Conservation (phyloP, 2,797 vertebrate species). For the Spinibarbus caldwelli region DNA sequence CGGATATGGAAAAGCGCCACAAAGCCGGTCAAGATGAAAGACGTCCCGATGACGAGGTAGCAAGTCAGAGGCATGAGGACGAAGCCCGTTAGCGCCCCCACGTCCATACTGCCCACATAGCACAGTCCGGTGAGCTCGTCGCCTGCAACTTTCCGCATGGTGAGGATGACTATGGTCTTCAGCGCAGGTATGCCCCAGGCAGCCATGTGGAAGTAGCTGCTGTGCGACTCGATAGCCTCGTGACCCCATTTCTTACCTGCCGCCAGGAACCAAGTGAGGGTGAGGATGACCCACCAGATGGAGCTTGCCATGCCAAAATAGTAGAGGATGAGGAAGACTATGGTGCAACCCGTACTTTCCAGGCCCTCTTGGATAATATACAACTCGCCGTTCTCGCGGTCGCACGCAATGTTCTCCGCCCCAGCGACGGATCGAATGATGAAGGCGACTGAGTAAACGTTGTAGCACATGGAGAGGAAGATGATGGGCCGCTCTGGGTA, state of each 20-base stretch:
- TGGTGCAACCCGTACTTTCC: slow-evolving; percentile 95
- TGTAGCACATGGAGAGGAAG: slow-evolving; percentile 99
- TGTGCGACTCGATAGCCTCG: slow-evolving; percentile 96
- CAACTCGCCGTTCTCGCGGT: slow-evolving; percentile 90
- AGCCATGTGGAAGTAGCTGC: slow-evolving; percentile 98
- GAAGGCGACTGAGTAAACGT: slow-evolving; percentile 95
- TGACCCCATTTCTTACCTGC: slow-evolving; percentile 99
- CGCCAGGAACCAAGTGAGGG: slow-evolving; percentile 97
- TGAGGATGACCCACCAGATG: slow-evolving; percentile 98
- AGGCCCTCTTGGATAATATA: slow-evolving; percentile 97
- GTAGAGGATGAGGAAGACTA: slow-evolving; percentile 97
- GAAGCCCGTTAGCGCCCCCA: slow-evolving; percentile 89
- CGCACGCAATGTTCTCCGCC: slow-evolving; percentile 93
- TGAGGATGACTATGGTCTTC: slow-evolving; percentile 95
- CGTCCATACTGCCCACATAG: slow-evolving; percentile 93
- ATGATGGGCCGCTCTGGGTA: slow-evolving; percentile 98
- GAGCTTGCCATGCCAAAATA: slow-evolving; percentile 99
- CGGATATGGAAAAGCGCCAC: slow-evolving; percentile 98
- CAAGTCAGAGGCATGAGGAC: slow-evolving; percentile 94
- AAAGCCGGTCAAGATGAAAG: slow-evolving; percentile 96
- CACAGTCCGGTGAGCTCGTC: slow-evolving; percentile 96
- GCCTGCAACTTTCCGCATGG: slow-evolving; percentile 94
- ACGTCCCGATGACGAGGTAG: slow-evolving; percentile 94
- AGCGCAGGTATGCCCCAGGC: slow-evolving; percentile 97
- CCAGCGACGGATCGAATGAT: slow-evolving; percentile 93